Evolutionary conservation across 2,888 invertebrate species (phyloP).

Genomic region (Rhagonycha lutea): DNA sequence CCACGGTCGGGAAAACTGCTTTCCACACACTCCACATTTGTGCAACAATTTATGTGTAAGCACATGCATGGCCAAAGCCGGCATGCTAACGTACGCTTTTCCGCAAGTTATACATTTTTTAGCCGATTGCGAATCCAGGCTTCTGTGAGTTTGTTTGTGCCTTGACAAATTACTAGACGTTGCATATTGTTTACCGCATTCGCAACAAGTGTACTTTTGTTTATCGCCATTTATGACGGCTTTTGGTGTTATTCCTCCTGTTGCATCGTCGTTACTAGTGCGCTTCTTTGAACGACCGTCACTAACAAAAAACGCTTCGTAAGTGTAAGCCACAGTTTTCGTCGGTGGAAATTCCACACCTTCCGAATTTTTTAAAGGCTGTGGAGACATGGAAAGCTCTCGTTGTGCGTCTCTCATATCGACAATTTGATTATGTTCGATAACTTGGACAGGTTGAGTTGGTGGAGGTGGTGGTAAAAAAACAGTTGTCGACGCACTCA

Average conservation of each 20-base stretch:
- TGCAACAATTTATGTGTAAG: constrained; percentile 91
- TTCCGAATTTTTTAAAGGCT: constrained; percentile 30
- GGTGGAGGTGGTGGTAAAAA: constrained; percentile 62
- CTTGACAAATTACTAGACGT: constrained; percentile 87
- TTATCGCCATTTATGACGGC: constrained; percentile 43
- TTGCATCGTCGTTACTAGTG: constrained; percentile 27
- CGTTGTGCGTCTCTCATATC: constrained; percentile 33
- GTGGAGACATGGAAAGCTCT: constrained; percentile 41
- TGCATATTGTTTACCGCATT: constrained; percentile 90
- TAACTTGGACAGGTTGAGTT: constrained; percentile 28
- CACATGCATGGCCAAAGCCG: constrained; percentile 92
- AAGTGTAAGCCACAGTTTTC: constrained; percentile 86
- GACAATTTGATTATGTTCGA: constrained; percentile 27
- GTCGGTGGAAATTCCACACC: constrained; percentile 50
- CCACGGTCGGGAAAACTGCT: constrained; percentile 96
- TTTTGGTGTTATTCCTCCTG: constrained; percentile 15
- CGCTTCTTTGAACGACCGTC: constrained; percentile 79
- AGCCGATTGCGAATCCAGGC: constrained; percentile 89
- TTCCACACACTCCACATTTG: constrained; percentile 90
- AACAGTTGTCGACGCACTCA: constrained; percentile 83
- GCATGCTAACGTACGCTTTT: constrained; percentile 97
- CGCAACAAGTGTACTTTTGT: constrained; percentile 75
- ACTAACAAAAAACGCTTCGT: constrained; percentile 90
- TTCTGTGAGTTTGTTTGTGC: constrained; percentile 90
- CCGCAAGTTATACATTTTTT: constrained; percentile 94